These are phyloP conservation scores for Eupithecia subfuscata DNA, from an alignment of 2,888 invertebrate species.

Conservation along the genomic window DNA sequence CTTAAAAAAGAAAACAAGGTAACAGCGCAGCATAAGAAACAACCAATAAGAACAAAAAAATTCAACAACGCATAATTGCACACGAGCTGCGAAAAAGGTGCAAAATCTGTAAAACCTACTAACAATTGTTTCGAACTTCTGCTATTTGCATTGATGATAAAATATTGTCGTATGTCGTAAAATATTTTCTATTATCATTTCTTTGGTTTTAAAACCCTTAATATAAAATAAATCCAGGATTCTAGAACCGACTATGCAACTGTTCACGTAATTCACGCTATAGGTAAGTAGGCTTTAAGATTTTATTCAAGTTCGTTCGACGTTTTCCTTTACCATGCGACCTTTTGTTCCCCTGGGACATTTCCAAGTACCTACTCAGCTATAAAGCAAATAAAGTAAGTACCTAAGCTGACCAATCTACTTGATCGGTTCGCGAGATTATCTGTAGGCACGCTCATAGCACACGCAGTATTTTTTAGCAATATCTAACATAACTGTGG, in stretches of 20 bases:
- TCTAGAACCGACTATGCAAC: neutral
- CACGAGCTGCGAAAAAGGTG: neutral
- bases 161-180: too few species aligned
- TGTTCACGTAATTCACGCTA: neutral
- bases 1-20: neutral
- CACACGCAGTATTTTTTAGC: too few species aligned
- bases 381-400: constrained; percentile 60
- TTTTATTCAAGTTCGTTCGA: neutral
- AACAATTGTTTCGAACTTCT: neutral
- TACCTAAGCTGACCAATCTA: constrained; percentile 62
- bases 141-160: neutral
- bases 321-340: constrained; percentile 1
- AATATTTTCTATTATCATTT: neutral
- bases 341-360: constrained; percentile 50
- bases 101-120: neutral
- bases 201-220: neutral
- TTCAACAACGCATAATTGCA: too few species aligned
- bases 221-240: neutral
- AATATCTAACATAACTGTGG: too few species aligned
- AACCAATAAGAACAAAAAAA: too few species aligned
- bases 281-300: neutral
- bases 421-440: constrained; percentile 64
- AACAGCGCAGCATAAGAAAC: too few species aligned
- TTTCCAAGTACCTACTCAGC: constrained; percentile 19
- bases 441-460: constrained; percentile 53